Base-by-base conservation (phyloP, 2,113 vertebrate species). In the Centropus unirufus region DNA sequence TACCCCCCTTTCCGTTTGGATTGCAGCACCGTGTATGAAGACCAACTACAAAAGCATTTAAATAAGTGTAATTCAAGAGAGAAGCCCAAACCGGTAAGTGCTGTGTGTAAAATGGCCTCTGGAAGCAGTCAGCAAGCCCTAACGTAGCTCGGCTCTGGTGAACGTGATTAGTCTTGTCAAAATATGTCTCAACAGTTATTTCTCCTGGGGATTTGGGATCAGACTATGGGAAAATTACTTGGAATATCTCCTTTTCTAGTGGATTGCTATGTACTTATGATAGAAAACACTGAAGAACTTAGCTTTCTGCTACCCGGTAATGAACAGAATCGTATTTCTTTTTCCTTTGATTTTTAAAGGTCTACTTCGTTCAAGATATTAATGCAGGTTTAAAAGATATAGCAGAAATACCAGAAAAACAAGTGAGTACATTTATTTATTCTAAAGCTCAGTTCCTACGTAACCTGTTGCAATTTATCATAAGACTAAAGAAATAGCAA, bases 61-160 rank as follows among this genome's bases (percentile, higher is more conserved):
- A 99, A 98, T 97, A 99, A 99, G 87, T 99, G 99, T 92, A 99
- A 99, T 92, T 98, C 99, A 61, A 99, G 99, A 95, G 98, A 98
- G 89, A 99, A 98, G 90, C 98, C 98, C 16, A 98, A 98, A 96
- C 99, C 99, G 17, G 99, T 99, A 96, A 98, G 99, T 98, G 34
- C 91, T 34, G 12, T 14, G 6, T 67, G 8, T 63, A 7, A 40
- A 68, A 16, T 32, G 8, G 13, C 36, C 26, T 69, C 24, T 82
- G 32, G 81, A 59, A 42, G 66, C 66, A 58, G 30, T 62, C 26
- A 64, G 44, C 42, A 40, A 87, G 34, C 17, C n/a, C 4, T 39
- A 27, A 34, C 40, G n/a, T n/a, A 72, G 57, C 32, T 42, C 46
- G n/a, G 26, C n/a, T 39, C 29, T 30, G 76, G 27, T 0, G 1